Conservation (phyloP, 2,888 invertebrate genomes). For the Chymomyza caudatula region DNA sequence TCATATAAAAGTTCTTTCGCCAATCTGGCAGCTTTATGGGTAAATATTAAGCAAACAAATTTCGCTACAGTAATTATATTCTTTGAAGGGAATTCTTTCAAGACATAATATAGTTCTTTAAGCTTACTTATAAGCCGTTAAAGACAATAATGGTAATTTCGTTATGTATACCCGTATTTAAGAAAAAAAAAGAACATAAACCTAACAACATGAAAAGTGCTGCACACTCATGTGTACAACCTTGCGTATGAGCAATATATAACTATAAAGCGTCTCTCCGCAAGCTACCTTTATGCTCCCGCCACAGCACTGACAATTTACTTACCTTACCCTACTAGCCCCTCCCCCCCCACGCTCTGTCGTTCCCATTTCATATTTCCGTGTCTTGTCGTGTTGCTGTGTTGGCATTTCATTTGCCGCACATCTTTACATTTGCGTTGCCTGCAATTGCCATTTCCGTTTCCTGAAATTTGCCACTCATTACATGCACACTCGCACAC, state of each 20-base stretch:
- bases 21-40: too few species aligned
- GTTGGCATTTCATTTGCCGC: constrained; percentile 69
- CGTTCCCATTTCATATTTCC: constrained; percentile 51
- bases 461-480: constrained; percentile 60
- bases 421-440: constrained; percentile 62
- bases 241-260: neutral
- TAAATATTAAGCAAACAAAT: too few species aligned
- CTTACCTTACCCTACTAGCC: neutral
- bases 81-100: too few species aligned
- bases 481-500: constrained; percentile 42
- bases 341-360: neutral
- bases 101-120: too few species aligned
- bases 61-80: too few species aligned
- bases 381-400: constrained; percentile 57
- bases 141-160: neutral
- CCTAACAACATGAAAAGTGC: neutral
- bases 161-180: neutral
- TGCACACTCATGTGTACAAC: neutral
- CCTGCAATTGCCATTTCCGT: constrained; percentile 22
- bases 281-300: neutral
- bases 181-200: neutral
- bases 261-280: neutral
- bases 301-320: neutral
- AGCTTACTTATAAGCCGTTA: neutral
- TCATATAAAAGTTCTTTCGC: too few species aligned